Conservation (phyloP, 2,888 invertebrate species). For the Rhodophaea formosa region DNA sequence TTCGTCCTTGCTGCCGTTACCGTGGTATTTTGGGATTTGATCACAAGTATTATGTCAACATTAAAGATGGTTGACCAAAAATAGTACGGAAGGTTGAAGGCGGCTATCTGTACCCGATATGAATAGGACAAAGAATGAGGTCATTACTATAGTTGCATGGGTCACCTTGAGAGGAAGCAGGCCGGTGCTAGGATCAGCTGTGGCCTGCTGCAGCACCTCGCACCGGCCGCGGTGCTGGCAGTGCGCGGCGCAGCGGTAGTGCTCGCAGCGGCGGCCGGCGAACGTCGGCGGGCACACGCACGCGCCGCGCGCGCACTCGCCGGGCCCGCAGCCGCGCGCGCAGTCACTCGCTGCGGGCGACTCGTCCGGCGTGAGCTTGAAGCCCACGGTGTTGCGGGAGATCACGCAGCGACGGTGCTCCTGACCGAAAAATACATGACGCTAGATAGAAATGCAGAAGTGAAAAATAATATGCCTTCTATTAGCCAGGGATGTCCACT, state of each 20-base stretch:
- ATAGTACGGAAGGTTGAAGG: no score
- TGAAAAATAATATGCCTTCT: no score
- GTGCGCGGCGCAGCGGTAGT: slow-evolving; percentile 84
- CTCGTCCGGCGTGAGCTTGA: slow-evolving; percentile 6
- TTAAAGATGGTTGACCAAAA: no score
- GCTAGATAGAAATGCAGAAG: no score
- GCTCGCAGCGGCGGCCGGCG: slow-evolving; percentile 84
- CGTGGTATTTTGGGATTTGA: no score
- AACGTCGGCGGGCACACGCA: slow-evolving; percentile 85
- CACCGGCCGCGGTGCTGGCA: slow-evolving; percentile 77
- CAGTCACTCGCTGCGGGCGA: slow-evolving; percentile 20
- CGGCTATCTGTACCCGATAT: not conserved
- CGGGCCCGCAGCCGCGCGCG: slow-evolving; percentile 43
- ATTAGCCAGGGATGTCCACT: no score
- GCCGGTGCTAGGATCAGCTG: slow-evolving; percentile 1
- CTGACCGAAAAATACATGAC: slow-evolving; percentile 34
- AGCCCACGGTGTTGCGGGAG: slow-evolving; percentile 26
- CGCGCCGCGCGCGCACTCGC: slow-evolving; percentile 69
- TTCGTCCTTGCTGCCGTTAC: no score
- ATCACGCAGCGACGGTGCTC: slow-evolving; percentile 45
- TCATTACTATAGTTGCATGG: no score
- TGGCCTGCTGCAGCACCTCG: slow-evolving; percentile 35
- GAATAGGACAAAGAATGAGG: no score
- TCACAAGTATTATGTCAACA: no score
- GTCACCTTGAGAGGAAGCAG: slow-evolving; percentile 39